Evolutionary conservation across 2,888 invertebrate species (phyloP).

Genomic region (Lumbricus terrestris): DNA sequence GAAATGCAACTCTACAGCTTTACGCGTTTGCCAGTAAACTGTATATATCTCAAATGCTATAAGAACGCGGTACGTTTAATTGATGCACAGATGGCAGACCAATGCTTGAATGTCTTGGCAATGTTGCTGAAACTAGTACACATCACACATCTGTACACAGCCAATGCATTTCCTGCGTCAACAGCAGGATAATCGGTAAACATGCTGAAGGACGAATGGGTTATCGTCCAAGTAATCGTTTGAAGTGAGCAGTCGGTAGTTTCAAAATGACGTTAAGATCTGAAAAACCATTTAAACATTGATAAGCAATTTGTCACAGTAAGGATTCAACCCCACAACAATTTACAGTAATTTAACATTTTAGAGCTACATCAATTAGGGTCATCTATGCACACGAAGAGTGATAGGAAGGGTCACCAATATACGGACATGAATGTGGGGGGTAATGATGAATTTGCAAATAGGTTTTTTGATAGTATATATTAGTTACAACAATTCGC

Average conservation of each 20-base stretch:
- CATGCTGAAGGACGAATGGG: neutral
- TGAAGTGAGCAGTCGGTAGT: neutral
- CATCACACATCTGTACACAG: neutral
- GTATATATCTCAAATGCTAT: slow-evolving; percentile 3
- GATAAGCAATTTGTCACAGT: neutral
- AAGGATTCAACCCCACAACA: neutral
- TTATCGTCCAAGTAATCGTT: neutral
- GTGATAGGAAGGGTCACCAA: too few species aligned
- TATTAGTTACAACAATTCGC: too few species aligned
- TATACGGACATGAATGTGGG: too few species aligned
- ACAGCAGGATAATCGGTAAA: neutral
- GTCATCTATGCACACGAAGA: neutral
- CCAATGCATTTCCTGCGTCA: neutral
- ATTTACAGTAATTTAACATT: neutral
- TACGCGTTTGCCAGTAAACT: neutral
- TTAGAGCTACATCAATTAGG: neutral
- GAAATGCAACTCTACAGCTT: neutral
- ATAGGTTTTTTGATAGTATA: too few species aligned
- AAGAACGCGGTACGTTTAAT: neutral
- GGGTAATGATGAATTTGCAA: too few species aligned
- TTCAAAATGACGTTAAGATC: neutral
- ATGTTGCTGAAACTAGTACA: neutral
- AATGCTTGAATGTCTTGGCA: neutral
- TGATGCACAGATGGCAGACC: neutral
- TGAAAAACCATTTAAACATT: neutral